Evolutionary conservation across 2,888 invertebrate species (phyloP).

Genomic region (Elegia similella): DNA sequence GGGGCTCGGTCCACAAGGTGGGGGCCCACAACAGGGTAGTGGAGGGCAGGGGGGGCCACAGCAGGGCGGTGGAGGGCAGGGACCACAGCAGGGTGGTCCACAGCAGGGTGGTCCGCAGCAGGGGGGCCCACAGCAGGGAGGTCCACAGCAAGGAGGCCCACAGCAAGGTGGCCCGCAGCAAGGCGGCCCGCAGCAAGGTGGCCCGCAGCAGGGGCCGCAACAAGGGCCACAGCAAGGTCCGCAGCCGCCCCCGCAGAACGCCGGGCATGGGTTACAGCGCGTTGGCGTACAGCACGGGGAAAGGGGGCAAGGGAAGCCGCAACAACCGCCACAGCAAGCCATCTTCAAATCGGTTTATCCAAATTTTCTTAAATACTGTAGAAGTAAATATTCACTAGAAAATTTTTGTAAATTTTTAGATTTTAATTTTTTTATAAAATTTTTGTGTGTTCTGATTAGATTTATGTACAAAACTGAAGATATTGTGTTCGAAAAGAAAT

Average conservation of each 20-base stretch:
- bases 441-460: constrained; percentile 44
- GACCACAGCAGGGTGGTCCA: constrained; percentile 9
- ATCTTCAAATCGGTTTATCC: constrained; percentile 26
- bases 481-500: not conserved
- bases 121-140: not conserved
- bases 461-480: constrained; percentile 40
- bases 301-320: constrained; percentile 25
- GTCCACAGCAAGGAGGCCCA: not conserved
- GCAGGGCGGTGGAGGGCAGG: too few relatives aligned
- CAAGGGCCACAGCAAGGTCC: constrained; percentile 41
- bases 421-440: constrained; percentile 28
- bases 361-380: constrained; percentile 21
- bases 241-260: too few relatives aligned
- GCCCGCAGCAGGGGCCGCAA: constrained; percentile 49
- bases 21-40: constrained; percentile 27
- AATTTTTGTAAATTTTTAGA: constrained; percentile 33
- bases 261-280: not conserved
- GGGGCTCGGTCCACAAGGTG: constrained; percentile 22
- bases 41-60: too few relatives aligned
- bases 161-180: constrained; percentile 22
- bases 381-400: constrained; percentile 26
- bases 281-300: not conserved
- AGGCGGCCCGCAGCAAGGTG: too few relatives aligned
- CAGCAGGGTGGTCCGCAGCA: constrained; percentile 16
- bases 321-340: constrained; percentile 34